These are phyloP conservation scores for Parnassius glacialis DNA, from an alignment of 2,888 invertebrate species.

Conservation along the genomic window DNA sequence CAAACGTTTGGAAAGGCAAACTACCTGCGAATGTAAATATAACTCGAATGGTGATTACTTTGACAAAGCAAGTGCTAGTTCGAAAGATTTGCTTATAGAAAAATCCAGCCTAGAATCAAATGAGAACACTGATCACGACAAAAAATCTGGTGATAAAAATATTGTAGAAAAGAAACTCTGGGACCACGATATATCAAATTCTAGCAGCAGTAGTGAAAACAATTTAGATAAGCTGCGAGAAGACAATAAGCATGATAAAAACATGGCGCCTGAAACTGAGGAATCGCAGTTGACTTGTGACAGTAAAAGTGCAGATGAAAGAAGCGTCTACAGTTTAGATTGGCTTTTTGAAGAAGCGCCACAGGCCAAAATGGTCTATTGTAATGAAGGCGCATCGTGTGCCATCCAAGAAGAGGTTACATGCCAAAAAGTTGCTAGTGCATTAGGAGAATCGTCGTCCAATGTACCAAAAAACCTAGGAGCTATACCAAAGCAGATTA, in stretches of 20 bases:
- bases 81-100: conserved; percentile 85
- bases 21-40: conserved; percentile 60
- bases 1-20: conserved; percentile 51
- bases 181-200: conserved; percentile 81
- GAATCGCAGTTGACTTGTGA: conserved; percentile 62
- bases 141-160: conserved; percentile 50
- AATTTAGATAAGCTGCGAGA: conserved; percentile 60
- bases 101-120: conserved; percentile 78
- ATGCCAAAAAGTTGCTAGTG: conserved; percentile 58
- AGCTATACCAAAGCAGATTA: conserved; percentile 86
- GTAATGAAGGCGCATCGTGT: conserved; percentile 48
- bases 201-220: conserved; percentile 81
- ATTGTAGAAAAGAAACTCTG: conserved; percentile 63
- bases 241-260: conserved; percentile 45
- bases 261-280: conserved; percentile 53
- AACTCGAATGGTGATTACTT: conserved; percentile 66
- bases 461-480: conserved; percentile 84
- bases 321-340: conserved; percentile 70
- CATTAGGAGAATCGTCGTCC: conserved; percentile 69
- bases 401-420: conserved; percentile 51
- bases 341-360: conserved; percentile 73
- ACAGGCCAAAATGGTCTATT: conserved; percentile 38
- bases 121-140: conserved; percentile 64
- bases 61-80: conserved; percentile 85
- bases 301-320: conserved; percentile 67